Evolutionary conservation across 2,797 vertebrate species (phyloP).

Genomic region (Schizopygopsis pylzovi): DNA sequence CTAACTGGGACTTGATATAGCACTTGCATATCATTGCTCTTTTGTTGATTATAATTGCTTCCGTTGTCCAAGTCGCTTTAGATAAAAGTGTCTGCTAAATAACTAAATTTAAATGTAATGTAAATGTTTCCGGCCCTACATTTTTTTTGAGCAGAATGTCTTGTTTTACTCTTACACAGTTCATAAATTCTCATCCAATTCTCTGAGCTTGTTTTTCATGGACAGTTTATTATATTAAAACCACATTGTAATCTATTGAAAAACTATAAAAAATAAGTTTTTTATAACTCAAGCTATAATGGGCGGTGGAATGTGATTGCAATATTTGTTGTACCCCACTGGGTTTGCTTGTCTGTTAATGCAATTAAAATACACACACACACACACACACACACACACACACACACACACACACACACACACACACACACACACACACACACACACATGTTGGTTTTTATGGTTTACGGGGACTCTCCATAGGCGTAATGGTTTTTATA

Average conservation of each 20-base stretch:
- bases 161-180: neutral
- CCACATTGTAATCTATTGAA: slow-evolving; percentile 1
- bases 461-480: too few species aligned
- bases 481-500: too few species aligned
- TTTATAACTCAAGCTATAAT: neutral
- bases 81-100: too few species aligned
- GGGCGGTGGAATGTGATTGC: neutral
- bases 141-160: neutral
- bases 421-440: neutral
- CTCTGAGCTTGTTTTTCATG: slow-evolving; percentile 14
- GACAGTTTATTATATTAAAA: slow-evolving; percentile 14
- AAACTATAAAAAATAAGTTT: slow-evolving; percentile 14
- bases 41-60: too few species aligned
- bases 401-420: neutral
- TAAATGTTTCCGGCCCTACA: neutral
- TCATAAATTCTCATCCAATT: slow-evolving; percentile 15
- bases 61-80: too few species aligned
- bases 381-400: neutral
- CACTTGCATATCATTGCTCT: too few species aligned
- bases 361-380: neutral
- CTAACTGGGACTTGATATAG: too few species aligned
- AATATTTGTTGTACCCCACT: neutral
- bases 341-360: slow-evolving; percentile 8
- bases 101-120: too few species aligned
- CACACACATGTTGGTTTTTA: too few species aligned